Evolutionary conservation across 2,797 vertebrate species (phyloP).

Genomic region (Poecilia gillii): DNA sequence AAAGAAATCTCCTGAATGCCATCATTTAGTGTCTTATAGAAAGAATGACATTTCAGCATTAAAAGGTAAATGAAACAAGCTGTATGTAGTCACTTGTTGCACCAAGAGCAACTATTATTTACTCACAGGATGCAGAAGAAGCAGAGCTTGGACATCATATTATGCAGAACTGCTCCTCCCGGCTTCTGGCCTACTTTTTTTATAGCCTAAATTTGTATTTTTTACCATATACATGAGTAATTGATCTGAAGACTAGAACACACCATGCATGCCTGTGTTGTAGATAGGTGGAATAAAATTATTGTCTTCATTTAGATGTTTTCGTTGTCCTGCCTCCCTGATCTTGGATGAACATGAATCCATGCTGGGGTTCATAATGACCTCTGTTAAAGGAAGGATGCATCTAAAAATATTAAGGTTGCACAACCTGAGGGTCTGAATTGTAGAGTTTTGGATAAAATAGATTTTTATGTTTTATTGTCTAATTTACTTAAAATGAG

Average conservation of each 20-base stretch:
- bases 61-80: neutral
- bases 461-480: neutral
- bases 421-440: neutral
- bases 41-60: neutral
- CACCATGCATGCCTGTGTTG: neutral
- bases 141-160: neutral
- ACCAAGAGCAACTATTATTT: neutral
- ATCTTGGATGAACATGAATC: neutral
- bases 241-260: neutral
- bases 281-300: neutral
- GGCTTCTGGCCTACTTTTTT: neutral
- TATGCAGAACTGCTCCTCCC: neutral
- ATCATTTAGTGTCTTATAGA: neutral
- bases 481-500: neutral
- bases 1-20: neutral
- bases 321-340: neutral
- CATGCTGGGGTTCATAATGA: neutral
- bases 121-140: neutral
- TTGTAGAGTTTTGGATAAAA: neutral
- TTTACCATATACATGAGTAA: neutral
- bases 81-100: neutral
- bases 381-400: neutral
- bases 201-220: neutral
- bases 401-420: neutral
- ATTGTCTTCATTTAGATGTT: neutral